Base-by-base conservation (phyloP, 2,888 invertebrate genomes). In the Alviniconcha strummeri region DNA sequence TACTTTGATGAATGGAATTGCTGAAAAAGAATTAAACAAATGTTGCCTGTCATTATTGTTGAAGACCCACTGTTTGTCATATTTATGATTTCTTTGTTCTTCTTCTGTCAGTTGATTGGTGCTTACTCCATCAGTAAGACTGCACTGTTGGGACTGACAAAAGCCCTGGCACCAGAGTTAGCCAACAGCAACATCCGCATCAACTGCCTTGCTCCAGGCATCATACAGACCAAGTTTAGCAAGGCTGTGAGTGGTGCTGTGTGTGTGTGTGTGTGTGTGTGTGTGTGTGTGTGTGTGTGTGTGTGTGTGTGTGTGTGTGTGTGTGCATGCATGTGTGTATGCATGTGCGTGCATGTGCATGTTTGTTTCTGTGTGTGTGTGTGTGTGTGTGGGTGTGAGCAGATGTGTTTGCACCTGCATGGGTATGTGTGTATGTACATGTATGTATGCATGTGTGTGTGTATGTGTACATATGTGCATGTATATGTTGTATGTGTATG, bases 81-180 rank as follows among this genome's bases (percentile, higher is more conserved):
- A 36, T 36, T 36, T 36, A 36, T 36, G 36, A 36, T 36, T 36
- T 36, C 36, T 36, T 36, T 36, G 36, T 36, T 36, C 36, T 36
- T 36, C 36, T 36, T 36, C 36, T 13, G 86, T 74, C 93, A 98
- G 97, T 93, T 96, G n/a, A 94, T 99, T 86, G 98, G 98, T 17
- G 96, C 97, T 1, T 99, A 99, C 94, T 97, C 97, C 71, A 96
- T 99, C 0, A 98, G 97, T 93, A 99, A 99, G 95, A 98, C 98
- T 5, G 96, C 98, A 6, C 94, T 99, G 80, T 94, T 99, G 85
- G 98, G 98, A 9, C 93, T 99, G 75, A 96, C 97, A 1, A 98
- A 97, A 94, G 96, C 96, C 7, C 76, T 97, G 64, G 96, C 97
- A 4, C 94, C 95, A 86, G 96, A 97, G 92, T 94, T 97, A 72